Conservation (phyloP, 2,888 invertebrate species). For the Bembecia ichneumoniformis region DNA sequence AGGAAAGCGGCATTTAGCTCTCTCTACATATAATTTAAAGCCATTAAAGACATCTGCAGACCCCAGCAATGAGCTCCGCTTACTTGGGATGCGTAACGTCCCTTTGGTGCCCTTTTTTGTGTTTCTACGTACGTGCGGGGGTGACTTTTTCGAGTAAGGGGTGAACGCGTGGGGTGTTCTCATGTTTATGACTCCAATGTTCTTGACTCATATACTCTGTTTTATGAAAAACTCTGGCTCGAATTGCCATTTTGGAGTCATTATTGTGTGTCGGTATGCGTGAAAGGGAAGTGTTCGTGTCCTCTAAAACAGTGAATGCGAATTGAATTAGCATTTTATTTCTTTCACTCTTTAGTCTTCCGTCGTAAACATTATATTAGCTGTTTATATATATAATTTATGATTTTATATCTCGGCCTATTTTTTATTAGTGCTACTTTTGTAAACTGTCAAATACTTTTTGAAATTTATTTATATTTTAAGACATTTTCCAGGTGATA, state of each 20-base stretch:
- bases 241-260: conserved; percentile 53
- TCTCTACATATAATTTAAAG: conserved; percentile 71
- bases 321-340: conserved; percentile 33
- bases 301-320: conserved; percentile 13
- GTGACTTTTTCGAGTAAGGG: conserved; percentile 70
- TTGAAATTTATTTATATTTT: too few species aligned
- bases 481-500: too few species aligned
- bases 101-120: conserved; percentile 67
- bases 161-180: conserved; percentile 60
- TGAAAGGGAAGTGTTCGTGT: conserved; percentile 17
- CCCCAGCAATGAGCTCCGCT: conserved; percentile 62
- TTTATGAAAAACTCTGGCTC: conserved; percentile 61
- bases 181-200: conserved; percentile 63
- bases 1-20: conserved; percentile 55
- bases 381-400: too few species aligned
- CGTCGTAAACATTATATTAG: too few species aligned
- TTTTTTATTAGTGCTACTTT: too few species aligned
- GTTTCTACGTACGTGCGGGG: conserved; percentile 65
- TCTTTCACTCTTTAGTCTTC: background rate
- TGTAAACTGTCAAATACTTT: too few species aligned
- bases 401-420: too few species aligned
- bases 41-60: conserved; percentile 72
- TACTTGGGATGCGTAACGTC: conserved; percentile 67
- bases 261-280: conserved; percentile 44
- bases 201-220: conserved; percentile 66